Conservation (phyloP, 2,113 vertebrate genomes). For the Perognathus longimembris region DNA sequence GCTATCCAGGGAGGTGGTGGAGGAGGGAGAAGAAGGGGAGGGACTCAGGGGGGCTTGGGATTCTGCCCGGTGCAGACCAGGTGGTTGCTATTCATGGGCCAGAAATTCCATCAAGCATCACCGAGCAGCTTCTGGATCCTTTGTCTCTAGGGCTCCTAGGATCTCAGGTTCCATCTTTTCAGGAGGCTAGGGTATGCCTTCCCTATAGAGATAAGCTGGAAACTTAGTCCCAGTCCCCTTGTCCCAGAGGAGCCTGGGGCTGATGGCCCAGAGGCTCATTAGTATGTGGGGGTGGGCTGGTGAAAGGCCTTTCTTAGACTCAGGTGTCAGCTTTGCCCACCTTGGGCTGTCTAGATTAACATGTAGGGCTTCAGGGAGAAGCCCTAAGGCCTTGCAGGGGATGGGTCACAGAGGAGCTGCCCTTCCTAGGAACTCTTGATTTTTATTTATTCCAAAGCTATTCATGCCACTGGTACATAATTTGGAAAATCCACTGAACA, state of each 20-base stretch:
- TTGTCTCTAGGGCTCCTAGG: constrained; percentile 28
- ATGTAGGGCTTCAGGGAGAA: not conserved
- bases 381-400: fast-evolving
- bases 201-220: not conserved
- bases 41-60: not conserved
- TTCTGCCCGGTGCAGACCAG: constrained; percentile 45
- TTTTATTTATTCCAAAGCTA: not conserved
- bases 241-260: not conserved
- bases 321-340: not conserved
- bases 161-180: constrained; percentile 69
- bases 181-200: constrained; percentile 19
- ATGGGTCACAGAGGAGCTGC: not conserved
- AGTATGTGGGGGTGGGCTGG: not conserved
- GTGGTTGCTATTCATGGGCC: constrained; percentile 44
- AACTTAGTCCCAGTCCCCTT: not conserved
- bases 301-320: not conserved
- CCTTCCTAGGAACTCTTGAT: not conserved
- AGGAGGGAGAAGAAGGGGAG: no score
- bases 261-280: not conserved
- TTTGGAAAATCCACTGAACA: not conserved
- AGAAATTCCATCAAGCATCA: constrained; percentile 52
- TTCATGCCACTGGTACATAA: not conserved
- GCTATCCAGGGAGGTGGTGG: not conserved
- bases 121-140: constrained; percentile 40
- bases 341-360: not conserved